These are phyloP conservation scores for Acrocera orbiculus DNA, from an alignment of 2,888 invertebrate genomes.

Conservation along the genomic window DNA sequence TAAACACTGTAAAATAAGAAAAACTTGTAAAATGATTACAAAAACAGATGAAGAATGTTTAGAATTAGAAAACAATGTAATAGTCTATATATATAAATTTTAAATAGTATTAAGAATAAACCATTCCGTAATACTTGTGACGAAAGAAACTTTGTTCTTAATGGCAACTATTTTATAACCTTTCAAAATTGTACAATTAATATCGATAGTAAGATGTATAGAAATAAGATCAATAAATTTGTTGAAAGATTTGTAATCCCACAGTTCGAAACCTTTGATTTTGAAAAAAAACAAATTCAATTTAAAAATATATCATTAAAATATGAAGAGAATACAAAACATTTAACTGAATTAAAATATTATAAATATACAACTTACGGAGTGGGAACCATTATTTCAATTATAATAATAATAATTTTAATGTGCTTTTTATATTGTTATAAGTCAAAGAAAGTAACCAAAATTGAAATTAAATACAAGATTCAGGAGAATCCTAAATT, in stretches of 20 bases:
- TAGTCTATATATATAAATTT: no score
- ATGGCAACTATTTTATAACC: constrained; percentile 1
- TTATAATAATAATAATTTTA: no score
- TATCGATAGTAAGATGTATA: not conserved
- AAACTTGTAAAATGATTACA: not conserved
- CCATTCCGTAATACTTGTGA: constrained; percentile 1
- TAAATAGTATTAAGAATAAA: constrained; percentile 1
- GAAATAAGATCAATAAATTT: constrained; percentile 1
- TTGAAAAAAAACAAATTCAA: no score
- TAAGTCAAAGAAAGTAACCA: no score
- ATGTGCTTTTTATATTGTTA: no score
- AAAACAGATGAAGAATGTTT: not conserved
- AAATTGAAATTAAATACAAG: no score
- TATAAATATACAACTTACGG: no score
- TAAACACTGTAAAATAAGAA: not conserved
- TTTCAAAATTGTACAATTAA: constrained; percentile 3
- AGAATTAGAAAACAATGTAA: not conserved
- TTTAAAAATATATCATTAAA: no score
- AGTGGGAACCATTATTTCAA: no score
- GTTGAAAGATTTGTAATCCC: constrained; percentile 2
- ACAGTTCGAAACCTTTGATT: not conserved
- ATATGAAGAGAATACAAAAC: no score
- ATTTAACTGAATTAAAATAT: no score
- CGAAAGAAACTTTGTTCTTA: not conserved
- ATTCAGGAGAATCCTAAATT: no score